Evolutionary conservation across 2,113 vertebrate species (phyloP).

Genomic region (Gadus chalcogrammus): DNA sequence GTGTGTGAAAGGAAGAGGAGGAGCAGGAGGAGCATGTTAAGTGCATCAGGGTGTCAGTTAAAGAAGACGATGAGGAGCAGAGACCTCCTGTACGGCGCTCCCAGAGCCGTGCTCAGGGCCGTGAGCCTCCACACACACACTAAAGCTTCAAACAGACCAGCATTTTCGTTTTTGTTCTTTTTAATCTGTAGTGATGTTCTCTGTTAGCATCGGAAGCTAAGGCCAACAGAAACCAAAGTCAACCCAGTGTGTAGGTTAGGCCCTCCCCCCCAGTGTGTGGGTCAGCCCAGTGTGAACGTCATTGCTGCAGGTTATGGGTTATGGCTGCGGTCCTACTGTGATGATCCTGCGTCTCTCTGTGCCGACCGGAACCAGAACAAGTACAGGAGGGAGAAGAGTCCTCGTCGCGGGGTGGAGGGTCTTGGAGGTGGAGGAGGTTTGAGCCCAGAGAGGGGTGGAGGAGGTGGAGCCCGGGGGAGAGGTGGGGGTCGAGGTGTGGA

Average conservation of each 20-base stretch:
- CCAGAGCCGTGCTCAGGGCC: slow-evolving; percentile 62
- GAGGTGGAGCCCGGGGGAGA: no score
- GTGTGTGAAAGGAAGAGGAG: slow-evolving; percentile 25
- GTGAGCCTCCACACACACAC: slow-evolving; percentile 57
- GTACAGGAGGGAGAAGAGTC: no score
- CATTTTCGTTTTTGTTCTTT: slow-evolving; percentile 16
- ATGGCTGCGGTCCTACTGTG: slow-evolving; percentile 58
- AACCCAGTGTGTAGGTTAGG: no score
- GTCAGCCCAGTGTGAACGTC: no score
- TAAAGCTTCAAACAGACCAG: slow-evolving; percentile 62
- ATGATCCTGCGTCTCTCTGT: slow-evolving; percentile 22
- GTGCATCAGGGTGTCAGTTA: slow-evolving; percentile 53
- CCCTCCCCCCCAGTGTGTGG: no score
- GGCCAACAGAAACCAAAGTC: slow-evolving; percentile 29
- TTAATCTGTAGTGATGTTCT: slow-evolving; percentile 12
- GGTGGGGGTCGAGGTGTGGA: no score
- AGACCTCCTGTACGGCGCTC: slow-evolving; percentile 62
- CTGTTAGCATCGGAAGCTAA: slow-evolving; percentile 48
- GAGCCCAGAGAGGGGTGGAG: no score
- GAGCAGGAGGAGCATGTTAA: slow-evolving; percentile 38
- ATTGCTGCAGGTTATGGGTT: slow-evolving; percentile 45
- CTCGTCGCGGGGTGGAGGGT: no score
- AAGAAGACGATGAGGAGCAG: slow-evolving; percentile 54
- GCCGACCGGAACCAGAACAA: no score
- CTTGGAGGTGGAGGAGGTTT: no score